Percentiles rank a stretch among this genome's conserved stretches.
Conservation (phyloP, 1,140 invertebrate genomes). For the Caenorhabditis brenneri region DNA sequence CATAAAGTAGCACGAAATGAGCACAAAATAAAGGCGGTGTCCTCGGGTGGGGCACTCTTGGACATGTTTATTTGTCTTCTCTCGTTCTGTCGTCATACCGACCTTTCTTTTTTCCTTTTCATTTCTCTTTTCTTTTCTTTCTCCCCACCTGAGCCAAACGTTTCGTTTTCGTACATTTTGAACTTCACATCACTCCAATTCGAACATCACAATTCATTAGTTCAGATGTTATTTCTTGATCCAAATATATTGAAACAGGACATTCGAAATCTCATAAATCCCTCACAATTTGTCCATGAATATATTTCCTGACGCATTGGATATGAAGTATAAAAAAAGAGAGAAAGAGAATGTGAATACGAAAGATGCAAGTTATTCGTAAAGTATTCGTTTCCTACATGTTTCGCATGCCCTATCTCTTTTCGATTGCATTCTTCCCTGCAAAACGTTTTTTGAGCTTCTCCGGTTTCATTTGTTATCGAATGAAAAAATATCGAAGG, state of each 20-base stretch:
- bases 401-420: background rate
- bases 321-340: background rate
- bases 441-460: background rate
- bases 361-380: background rate
- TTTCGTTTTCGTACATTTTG: conserved; percentile 15
- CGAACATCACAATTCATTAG: background rate
- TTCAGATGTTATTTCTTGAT: no score
- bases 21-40: background rate
- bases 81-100: conserved; percentile 31
- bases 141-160: background rate
- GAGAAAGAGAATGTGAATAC: background rate
- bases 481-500: no score
- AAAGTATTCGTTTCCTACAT: background rate
- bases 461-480: background rate
- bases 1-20: background rate
- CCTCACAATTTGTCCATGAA: background rate
- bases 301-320: background rate
- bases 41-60: background rate
- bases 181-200: background rate
- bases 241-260: background rate
- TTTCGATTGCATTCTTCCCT: background rate
- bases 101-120: background rate
- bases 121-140: background rate
- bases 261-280: background rate
- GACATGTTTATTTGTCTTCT: conserved; percentile 41